Conservation (phyloP, 2,113 vertebrate genomes). For the Poeciliopsis occidentalis region DNA sequence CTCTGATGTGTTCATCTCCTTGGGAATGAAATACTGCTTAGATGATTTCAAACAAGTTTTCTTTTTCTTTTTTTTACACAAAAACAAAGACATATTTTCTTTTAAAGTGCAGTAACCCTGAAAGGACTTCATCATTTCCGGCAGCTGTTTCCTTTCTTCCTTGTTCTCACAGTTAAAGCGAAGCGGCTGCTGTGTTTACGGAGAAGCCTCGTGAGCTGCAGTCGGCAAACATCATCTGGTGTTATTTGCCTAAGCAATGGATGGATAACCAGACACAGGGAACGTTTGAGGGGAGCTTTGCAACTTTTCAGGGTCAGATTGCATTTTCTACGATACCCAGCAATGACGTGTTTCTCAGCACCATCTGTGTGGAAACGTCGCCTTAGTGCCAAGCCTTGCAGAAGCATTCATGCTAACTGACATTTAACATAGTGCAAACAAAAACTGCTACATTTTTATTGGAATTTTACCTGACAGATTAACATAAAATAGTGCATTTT, state of each 20-base stretch:
- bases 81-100: background rate
- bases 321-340: background rate
- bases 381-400: background rate
- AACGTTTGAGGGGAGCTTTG: background rate
- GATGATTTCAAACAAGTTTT: background rate
- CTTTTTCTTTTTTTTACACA: background rate
- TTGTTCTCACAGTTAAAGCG: background rate
- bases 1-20: constrained; percentile 59
- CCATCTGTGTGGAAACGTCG: background rate
- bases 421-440: no score
- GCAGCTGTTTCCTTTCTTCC: background rate
- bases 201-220: background rate
- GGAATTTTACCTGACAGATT: no score
- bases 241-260: background rate
- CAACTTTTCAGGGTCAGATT: background rate
- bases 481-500: no score
- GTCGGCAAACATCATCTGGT: background rate
- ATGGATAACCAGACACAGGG: background rate
- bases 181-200: background rate
- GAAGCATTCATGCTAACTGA: no score
- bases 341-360: background rate
- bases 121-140: background rate
- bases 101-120: background rate
- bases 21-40: constrained; percentile 33
- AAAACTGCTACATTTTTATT: no score